Percentiles rank a stretch among this genome's conserved stretches.
Conservation (phyloP, 2,797 vertebrate genomes). For the Cyclura pinguis region DNA sequence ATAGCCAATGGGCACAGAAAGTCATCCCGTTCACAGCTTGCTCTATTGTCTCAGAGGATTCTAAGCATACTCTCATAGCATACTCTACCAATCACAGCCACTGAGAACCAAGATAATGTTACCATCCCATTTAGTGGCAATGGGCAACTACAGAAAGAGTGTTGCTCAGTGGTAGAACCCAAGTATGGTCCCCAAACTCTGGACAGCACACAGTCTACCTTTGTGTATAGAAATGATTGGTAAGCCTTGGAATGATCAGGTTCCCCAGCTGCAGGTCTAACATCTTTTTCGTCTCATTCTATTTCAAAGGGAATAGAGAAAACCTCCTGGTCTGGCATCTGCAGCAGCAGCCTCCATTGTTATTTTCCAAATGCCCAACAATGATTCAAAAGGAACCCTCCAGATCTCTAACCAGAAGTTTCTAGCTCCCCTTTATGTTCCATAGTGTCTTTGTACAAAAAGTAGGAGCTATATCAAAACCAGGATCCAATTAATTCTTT, state of each 20-base stretch:
- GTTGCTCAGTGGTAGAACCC: not conserved
- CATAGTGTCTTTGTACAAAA: not conserved
- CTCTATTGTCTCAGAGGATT: not conserved
- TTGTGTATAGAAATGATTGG: not conserved
- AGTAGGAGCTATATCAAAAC: conserved; percentile 39
- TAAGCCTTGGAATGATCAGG: not conserved
- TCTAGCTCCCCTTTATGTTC: too few relatives aligned
- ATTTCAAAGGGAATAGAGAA: too few relatives aligned
- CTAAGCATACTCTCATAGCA: too few relatives aligned
- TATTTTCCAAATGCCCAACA: not conserved
- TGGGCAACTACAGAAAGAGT: not conserved
- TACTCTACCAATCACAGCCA: not conserved
- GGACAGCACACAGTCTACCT: too few relatives aligned
- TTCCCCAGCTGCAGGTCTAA: too few relatives aligned
- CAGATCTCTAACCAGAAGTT: not conserved
- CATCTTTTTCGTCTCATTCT: too few relatives aligned
- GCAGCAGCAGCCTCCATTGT: not conserved
- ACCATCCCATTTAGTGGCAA: not conserved
- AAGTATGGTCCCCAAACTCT: not conserved
- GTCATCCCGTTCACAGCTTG: not conserved
- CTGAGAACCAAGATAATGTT: not conserved
- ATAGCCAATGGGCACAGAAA: not conserved
- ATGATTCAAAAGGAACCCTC: not conserved
- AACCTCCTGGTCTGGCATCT: too few relatives aligned
- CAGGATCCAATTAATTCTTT: conserved; percentile 16